phyloP scores from a whole-genome alignment of 1,140 invertebrate species.

The Chrysoperla carnea region DNA sequence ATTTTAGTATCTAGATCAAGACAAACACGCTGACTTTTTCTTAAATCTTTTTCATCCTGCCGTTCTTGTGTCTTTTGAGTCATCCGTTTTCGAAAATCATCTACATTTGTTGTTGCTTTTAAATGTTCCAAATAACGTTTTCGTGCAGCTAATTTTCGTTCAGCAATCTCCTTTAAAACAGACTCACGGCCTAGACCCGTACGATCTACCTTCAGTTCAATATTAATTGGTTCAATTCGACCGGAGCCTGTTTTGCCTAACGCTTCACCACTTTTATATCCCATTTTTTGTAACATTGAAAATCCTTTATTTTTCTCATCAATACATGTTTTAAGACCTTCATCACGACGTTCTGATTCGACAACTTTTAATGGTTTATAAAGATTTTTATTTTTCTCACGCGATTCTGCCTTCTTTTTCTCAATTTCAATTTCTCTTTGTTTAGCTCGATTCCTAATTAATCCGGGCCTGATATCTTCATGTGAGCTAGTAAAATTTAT shows the following conservation, averaged over 20 bases:
- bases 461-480: neutral
- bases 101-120: neutral
- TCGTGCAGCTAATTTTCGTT: neutral
- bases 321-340: neutral
- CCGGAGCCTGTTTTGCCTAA: neutral
- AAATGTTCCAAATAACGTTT: neutral
- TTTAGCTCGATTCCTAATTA: neutral
- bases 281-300: neutral
- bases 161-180: neutral
- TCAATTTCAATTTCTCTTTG: neutral
- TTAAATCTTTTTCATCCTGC: neutral
- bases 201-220: neutral
- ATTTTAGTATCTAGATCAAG: neutral
- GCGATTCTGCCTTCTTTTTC: neutral
- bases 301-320: neutral
- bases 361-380: neutral
- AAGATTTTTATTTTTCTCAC: neutral
- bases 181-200: neutral
- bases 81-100: neutral
- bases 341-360: neutral
- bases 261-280: neutral
- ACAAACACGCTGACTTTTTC: neutral
- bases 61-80: neutral
- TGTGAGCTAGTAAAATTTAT: neutral
- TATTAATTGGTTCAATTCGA: neutral